Evolutionary conservation across 1,140 invertebrate species (phyloP), one percentile per base, ranked within the genome.

Genomic region (Saccostrea echinata): DNA sequence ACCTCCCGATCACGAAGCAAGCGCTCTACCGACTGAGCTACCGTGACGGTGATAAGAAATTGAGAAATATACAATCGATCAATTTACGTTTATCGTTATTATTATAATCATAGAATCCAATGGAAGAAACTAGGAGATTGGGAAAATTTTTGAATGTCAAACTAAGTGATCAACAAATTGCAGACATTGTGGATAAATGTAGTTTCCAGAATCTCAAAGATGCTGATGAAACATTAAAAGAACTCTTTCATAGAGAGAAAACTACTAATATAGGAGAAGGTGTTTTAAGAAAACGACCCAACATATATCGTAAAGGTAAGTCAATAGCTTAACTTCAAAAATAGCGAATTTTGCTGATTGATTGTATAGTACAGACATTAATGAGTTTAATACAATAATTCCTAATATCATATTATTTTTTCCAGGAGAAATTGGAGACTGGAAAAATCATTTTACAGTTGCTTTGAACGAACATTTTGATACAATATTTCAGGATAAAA

Each of bases 401-500:
- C n/a, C n/a, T 2, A 61, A 61, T 61, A 33, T 16, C 11, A 9
- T 68, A 27, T 24, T 93, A 93, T 21, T 94, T 84, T 27, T 91
- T 90, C 18, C 68, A 93, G 95, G 94, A 21, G 86, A 92, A 88
- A 92, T 95, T 52, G 95, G 95, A 64, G 95, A 96, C 91, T 96
- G 95, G 95, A 95, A 94, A 87, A 95, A 95, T 83, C 92, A 95
- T 90, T 94, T 96, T 87, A 94, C 93, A 6, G 91, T 92, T 24
- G 92, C 93, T 9, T 93, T 95, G 82, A 93, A 90, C 76, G 92
- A 93, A 84, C 82, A 86, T 12, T 95, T 96, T 90, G 94, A 95
- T 86, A 53, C 86, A 33, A 90, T 92, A 81, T 91, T 92, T 11
- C 53, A 89, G 6, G 91, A 91, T 71, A 82, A 89, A 84, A 88